Evolutionary conservation across 2,888 invertebrate genomes (phyloP), one percentile per base, ranked within the genome.

Genomic region (Icerya purchasi): DNA sequence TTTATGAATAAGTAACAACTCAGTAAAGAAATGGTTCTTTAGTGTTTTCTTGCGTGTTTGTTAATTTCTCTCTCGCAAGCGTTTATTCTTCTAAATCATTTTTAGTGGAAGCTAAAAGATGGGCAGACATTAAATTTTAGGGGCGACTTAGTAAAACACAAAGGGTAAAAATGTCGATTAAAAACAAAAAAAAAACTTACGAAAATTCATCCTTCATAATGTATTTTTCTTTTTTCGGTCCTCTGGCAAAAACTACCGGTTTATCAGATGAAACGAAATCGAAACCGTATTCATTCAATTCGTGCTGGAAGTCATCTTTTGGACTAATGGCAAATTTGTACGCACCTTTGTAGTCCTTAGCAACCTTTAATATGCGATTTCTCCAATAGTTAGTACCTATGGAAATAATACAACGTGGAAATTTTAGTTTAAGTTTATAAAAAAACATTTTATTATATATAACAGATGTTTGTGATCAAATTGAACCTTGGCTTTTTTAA

Each of bases 311-410:
- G 67, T 94, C 92, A 68, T 89, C 89, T 71, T 87, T 89, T 70
- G 86, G 83, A 72, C 92, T 86, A 65, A 99, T 78, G 1, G 94
- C 94, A 75, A 96, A 98, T 65, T 76, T 82, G 50, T 85, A 78
- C 54, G 78, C 77, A 25, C 76, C 77, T 54, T 77, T 71, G 70
- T 79, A 76, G 64, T 82, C 78, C 70, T 87, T 80, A 62, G 85
- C 87, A 14, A 88, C 84, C 76, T 96, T 96, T 67, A 96, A 79
- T 57, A 96, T 83, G 65, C 96, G 82, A 75, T 96, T 96, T 68
- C 94, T 84, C 96, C 97, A 98, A 77, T 98, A 98, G 76, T 98
- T 96, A 58, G 96, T 94, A 56, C 92, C 75, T 75, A 60, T 36
- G 65, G 63, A 58, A 53, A n/a, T n/a, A n/a, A n/a, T n/a, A n/a